Conservation (phyloP, 1,140 invertebrate species). For the Aphaenogaster floridana region DNA sequence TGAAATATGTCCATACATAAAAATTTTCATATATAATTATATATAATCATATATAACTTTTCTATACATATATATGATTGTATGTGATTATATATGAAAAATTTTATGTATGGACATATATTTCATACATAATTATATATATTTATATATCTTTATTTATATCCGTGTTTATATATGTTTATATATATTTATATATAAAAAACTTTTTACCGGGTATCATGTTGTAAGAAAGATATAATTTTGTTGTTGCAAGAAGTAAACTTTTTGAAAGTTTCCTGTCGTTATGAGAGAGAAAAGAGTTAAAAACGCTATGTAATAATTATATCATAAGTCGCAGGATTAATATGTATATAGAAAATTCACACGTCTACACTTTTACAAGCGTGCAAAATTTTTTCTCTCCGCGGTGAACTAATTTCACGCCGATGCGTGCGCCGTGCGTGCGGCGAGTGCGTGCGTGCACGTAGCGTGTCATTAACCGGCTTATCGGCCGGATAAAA, state of each 20-base stretch:
- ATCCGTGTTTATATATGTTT: too few species aligned
- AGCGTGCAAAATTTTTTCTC: neutral
- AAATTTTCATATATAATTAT: too few species aligned
- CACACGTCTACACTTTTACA: neutral
- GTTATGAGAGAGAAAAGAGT: neutral
- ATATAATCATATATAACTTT: too few species aligned
- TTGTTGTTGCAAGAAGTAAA: neutral
- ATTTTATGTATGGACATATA: too few species aligned
- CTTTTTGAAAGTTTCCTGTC: neutral
- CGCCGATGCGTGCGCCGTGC: neutral
- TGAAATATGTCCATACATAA: too few species aligned
- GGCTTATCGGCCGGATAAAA: conserved; percentile 26
- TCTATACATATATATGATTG: too few species aligned
- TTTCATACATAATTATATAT: too few species aligned
- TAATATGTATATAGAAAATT: neutral
- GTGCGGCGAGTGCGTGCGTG: conserved; percentile 5
- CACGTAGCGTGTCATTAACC: conserved; percentile 24
- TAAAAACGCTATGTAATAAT: neutral
- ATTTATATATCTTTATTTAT: too few species aligned
- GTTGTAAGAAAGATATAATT: neutral
- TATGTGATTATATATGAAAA: too few species aligned
- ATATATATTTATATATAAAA: too few species aligned
- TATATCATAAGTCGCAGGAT: neutral
- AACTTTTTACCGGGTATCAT: too few species aligned
- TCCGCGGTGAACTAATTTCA: conserved; percentile 1